A percentile compares a stretch with the other conserved stretches of the same genome.
Evolutionary conservation across 2,113 vertebrate genomes (phyloP).

Genomic region (Carassius gibelio): DNA sequence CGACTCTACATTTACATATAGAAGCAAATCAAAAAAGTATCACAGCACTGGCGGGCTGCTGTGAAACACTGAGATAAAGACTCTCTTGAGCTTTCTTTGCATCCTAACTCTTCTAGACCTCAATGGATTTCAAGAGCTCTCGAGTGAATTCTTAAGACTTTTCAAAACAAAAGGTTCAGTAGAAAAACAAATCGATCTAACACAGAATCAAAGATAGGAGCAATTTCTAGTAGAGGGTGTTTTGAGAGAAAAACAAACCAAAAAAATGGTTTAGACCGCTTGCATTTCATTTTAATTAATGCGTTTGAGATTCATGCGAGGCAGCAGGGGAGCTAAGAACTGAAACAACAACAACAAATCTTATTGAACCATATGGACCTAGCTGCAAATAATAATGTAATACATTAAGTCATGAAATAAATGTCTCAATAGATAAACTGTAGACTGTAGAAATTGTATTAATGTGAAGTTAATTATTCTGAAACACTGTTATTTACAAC

Average conservation of each 20-base stretch:
- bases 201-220: neutral
- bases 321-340: conserved; percentile 5
- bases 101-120: conserved; percentile 18
- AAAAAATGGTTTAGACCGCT: neutral
- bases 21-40: neutral
- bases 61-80: neutral
- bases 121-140: conserved; percentile 24
- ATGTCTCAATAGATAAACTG: neutral
- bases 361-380: neutral
- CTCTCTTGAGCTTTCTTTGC: neutral
- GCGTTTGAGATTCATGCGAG: neutral
- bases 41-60: neutral
- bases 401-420: neutral
- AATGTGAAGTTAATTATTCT: conserved; percentile 2
- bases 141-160: neutral
- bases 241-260: neutral
- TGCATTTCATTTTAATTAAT: conserved; percentile 24
- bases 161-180: neutral
- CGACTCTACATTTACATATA: neutral
- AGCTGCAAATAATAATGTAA: neutral
- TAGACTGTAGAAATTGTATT: neutral
- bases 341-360: neutral
- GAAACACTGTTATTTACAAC: neutral
- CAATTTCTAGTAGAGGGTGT: neutral
- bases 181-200: conserved; percentile 8